These are phyloP conservation scores for Adela reaumurella DNA, from an alignment of 2,888 invertebrate genomes.

Conservation along the genomic window DNA sequence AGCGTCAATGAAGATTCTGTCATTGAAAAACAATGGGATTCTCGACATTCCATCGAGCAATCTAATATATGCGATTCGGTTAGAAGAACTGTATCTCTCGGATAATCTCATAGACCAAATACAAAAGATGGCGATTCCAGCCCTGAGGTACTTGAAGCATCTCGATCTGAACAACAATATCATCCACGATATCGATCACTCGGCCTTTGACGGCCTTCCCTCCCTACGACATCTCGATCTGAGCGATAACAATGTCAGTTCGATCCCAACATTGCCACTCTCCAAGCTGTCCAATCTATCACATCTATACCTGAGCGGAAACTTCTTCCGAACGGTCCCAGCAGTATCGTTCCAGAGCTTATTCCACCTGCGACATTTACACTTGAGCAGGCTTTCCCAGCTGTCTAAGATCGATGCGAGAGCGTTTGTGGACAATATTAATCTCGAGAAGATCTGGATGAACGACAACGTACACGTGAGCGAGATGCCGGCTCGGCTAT, in stretches of 20 bases:
- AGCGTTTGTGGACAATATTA: constrained; percentile 82
- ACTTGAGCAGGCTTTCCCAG: constrained; percentile 65
- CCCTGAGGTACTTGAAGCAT: constrained; percentile 65
- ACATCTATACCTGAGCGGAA: constrained; percentile 73
- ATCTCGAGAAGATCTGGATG: constrained; percentile 72
- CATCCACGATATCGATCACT: constrained; percentile 66
- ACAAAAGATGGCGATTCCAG: constrained; percentile 68
- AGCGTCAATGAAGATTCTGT: constrained; percentile 65
- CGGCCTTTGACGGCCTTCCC: constrained; percentile 71
- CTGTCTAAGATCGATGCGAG: constrained; percentile 70
- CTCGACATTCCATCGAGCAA: constrained; percentile 72
- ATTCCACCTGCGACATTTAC: constrained; percentile 73
- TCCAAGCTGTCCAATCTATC: constrained; percentile 74
- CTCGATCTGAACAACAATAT: constrained; percentile 74
- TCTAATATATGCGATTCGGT: constrained; percentile 60
- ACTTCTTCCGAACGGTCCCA: constrained; percentile 69
- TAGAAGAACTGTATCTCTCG: constrained; percentile 73
- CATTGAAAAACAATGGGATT: constrained; percentile 75
- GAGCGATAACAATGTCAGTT: constrained; percentile 78
- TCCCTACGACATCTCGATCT: constrained; percentile 71
- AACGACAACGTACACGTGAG: constrained; percentile 72
- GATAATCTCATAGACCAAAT: constrained; percentile 76
- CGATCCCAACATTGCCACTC: constrained; percentile 71
- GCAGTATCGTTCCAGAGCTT: constrained; percentile 81
- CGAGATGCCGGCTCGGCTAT: constrained; percentile 74